Base-by-base conservation (phyloP, 2,888 invertebrate species). In the Dryococelus australis region DNA sequence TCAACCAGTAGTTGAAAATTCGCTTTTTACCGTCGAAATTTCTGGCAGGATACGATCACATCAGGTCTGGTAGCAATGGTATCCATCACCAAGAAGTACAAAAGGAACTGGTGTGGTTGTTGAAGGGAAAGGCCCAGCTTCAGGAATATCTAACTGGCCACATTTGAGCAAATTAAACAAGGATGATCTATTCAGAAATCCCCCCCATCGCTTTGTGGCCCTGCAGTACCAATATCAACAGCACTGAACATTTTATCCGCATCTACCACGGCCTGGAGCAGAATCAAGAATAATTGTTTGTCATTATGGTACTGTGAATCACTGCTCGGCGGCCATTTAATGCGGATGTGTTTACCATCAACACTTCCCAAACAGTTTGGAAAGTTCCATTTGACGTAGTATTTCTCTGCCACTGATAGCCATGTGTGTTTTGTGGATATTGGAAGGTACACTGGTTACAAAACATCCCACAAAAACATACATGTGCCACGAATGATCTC, bases 191-290 rank as follows among this genome's bases (percentile, higher is more conserved):
- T 79, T 27, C 79, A 16, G 27, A 79, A 79, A 79, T 79, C 16
- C 27, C 79, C 79, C 24, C 79, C 79, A 79, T 79, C 79, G 27
- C 79, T 79, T 79, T 79, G 79, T 79, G 6, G 24, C 16, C 79
- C 79, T 79, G 79, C 24, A 79, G 79, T 79, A 79, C 79, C 79
- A 26, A 79, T 16, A 79, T 79, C 79, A 79, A 35, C 35, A 81
- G 81, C 27, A 81, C 9, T 81, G 13, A 81, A 20, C 35, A 4
- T 81, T 27, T 20, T 13, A 35, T 81, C 35, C 10, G 81, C 81
- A 81, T 81, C 81, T 12, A 81, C 65, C 13, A 81, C 81, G 26
- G 81, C 81, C 35, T 81, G 81, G 16, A 81, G 81, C 13, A 81
- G 28, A 81, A 81, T 27, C 10, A 26, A 81, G 28, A 81, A 81